Evolutionary conservation across 2,113 vertebrate species (phyloP).

Genomic region (Nothocercus julius): DNA sequence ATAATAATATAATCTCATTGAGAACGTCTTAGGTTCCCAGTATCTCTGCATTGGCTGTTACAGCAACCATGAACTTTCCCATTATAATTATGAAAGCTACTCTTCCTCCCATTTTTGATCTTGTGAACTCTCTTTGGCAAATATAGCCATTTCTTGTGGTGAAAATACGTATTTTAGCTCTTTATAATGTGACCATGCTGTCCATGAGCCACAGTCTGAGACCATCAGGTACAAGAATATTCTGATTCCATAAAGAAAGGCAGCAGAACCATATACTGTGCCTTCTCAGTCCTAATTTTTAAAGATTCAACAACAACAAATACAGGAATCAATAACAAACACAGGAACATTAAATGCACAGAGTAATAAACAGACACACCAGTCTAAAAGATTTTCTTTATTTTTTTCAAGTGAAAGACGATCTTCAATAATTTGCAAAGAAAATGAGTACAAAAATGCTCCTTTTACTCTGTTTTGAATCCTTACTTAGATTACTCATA

Average conservation of each 20-base stretch:
- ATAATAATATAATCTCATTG: no score
- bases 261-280: not conserved
- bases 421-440: not conserved
- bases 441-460: conserved; percentile 38
- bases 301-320: not conserved
- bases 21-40: not conserved
- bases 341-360: not conserved
- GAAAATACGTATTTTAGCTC: not conserved
- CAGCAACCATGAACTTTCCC: not conserved
- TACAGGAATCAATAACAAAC: not conserved
- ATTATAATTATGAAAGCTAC: not conserved
- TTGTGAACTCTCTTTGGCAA: not conserved
- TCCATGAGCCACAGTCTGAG: not conserved
- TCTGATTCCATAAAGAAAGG: not conserved
- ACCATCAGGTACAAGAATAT: not conserved
- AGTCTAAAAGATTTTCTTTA: not conserved
- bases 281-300: not conserved
- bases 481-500: not conserved
- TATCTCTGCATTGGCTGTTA: not conserved
- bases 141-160: not conserved
- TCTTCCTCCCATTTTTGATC: not conserved
- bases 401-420: conserved; percentile 11
- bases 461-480: not conserved
- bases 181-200: not conserved
- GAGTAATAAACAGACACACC: not conserved